Conservation (phyloP, 2,888 invertebrate species). For the Polyommatus iphigenia region DNA sequence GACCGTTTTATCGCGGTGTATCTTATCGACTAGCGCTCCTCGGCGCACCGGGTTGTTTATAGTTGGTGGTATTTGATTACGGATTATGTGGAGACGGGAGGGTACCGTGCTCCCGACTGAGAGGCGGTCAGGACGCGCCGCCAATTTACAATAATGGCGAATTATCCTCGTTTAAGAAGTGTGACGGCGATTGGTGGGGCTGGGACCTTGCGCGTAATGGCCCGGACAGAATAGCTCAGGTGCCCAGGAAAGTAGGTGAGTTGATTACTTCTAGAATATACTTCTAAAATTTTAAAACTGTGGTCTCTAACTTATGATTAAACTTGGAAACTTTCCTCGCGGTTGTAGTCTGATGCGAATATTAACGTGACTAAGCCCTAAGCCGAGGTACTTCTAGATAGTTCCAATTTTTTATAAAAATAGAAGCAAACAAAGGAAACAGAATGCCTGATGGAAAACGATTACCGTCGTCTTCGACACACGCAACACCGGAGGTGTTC, state of each 20-base stretch:
- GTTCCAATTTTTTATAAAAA: too few relatives aligned
- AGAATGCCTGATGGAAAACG: too few relatives aligned
- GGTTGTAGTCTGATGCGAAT: too few relatives aligned
- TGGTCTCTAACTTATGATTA: neutral
- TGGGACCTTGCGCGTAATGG: slow-evolving; percentile 77
- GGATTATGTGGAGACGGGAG: slow-evolving; percentile 59
- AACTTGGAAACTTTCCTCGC: too few relatives aligned
- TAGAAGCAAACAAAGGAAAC: too few relatives aligned
- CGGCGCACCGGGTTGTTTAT: slow-evolving; percentile 53
- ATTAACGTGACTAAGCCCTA: too few relatives aligned
- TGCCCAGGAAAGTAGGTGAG: slow-evolving; percentile 22
- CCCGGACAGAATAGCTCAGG: slow-evolving; percentile 47
- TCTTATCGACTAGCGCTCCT: slow-evolving; percentile 74
- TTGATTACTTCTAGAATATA: slow-evolving; percentile 21
- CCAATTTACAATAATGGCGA: slow-evolving; percentile 80
- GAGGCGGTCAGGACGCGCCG: slow-evolving; percentile 65
- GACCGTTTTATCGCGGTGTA: slow-evolving; percentile 61
- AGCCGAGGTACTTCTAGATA: too few relatives aligned
- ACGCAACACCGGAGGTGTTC: too few relatives aligned
- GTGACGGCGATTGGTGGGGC: slow-evolving; percentile 77
- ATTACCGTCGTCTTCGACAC: too few relatives aligned
- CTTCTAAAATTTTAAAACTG: neutral
- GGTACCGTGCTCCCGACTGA: slow-evolving; percentile 72
- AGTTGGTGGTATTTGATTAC: slow-evolving; percentile 65
- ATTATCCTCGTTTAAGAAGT: slow-evolving; percentile 80